These are phyloP conservation scores for Lysiphlebus fabarum DNA, from an alignment of 1,140 invertebrate genomes.

Conservation along the genomic window DNA sequence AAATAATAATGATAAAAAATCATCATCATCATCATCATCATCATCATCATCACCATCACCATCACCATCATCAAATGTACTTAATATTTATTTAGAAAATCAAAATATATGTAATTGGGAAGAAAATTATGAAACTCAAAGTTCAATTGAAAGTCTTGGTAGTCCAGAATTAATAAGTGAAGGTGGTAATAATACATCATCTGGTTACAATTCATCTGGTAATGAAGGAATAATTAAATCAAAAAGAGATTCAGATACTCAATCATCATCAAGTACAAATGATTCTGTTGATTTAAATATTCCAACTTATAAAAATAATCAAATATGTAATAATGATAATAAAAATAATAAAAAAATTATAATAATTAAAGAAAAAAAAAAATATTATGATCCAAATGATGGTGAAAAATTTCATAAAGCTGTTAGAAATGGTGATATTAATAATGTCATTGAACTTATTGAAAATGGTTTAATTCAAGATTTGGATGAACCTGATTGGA, in stretches of 20 bases:
- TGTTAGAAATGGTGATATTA: constrained; percentile 38
- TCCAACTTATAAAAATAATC: background rate
- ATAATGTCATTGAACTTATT: constrained; percentile 36
- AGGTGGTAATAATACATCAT: constrained; percentile 7
- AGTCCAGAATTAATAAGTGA: constrained; percentile 14
- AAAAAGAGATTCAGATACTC: constrained; percentile 11
- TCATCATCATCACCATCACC: no score
- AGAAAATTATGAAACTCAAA: background rate
- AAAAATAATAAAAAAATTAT: background rate
- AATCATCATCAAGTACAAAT: constrained; percentile 11
- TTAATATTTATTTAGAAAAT: no score
- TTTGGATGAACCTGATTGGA: constrained; percentile 51
- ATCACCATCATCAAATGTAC: no score
- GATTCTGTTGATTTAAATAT: constrained; percentile 11
- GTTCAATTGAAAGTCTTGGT: constrained; percentile 14
- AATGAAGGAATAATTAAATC: constrained; percentile 12
- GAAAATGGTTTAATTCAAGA: constrained; percentile 39
- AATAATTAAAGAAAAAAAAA: constrained; percentile 16
- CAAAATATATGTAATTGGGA: no score
- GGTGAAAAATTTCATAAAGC: constrained; percentile 41
- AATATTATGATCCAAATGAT: constrained; percentile 18
- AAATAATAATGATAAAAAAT: no score
- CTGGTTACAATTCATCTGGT: constrained; percentile 22
- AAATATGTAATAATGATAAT: constrained; percentile 1
- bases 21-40: no score